phyloP scores from a whole-genome alignment of 2,797 vertebrate genomes.

The Coranthus polyacanthus region DNA sequence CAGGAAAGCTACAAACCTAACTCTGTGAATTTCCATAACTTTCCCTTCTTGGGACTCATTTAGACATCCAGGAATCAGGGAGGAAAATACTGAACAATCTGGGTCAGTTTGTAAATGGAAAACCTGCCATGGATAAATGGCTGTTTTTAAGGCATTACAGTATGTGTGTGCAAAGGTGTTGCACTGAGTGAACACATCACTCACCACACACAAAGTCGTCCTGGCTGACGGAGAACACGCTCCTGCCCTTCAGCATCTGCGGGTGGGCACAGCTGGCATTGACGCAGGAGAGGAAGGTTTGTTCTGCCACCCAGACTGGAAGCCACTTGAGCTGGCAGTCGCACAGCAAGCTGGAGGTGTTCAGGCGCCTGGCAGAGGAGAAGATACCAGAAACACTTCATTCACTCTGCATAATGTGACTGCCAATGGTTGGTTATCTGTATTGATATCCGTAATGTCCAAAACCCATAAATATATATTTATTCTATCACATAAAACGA shows the following conservation, averaged over 20 bases:
- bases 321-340: constrained; percentile 99
- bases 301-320: constrained; percentile 93
- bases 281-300: constrained; percentile 89
- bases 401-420: background rate
- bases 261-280: constrained; percentile 97
- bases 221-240: constrained; percentile 90
- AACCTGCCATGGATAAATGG: constrained; percentile 43
- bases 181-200: constrained; percentile 69
- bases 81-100: constrained; percentile 63
- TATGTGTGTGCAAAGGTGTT: constrained; percentile 44
- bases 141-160: constrained; percentile 38
- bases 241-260: constrained; percentile 92
- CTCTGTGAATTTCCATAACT: constrained; percentile 50
- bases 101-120: constrained; percentile 69
- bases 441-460: background rate
- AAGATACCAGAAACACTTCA: constrained; percentile 22
- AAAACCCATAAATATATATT: background rate
- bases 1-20: constrained; percentile 26
- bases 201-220: constrained; percentile 97
- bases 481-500: too few species aligned
- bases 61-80: constrained; percentile 11
- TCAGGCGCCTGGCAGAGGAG: constrained; percentile 87
- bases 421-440: background rate
- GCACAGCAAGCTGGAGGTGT: constrained; percentile 96
- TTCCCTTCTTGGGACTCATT: constrained; percentile 41